These are phyloP conservation scores for Lepidostoma basale DNA, from an alignment of 1,140 invertebrate species.

Conservation along the genomic window DNA sequence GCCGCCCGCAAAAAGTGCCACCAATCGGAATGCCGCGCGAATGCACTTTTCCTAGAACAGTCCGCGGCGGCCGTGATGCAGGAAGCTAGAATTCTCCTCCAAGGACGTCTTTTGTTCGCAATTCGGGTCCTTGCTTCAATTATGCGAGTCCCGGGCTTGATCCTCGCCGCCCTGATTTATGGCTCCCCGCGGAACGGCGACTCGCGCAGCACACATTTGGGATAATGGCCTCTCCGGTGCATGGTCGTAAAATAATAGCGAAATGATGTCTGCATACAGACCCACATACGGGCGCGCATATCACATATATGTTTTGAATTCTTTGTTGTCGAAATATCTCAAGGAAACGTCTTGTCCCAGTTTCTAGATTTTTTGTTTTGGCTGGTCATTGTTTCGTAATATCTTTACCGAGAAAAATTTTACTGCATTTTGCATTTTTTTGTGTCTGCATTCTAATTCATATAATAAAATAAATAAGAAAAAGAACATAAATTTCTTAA, in stretches of 20 bases:
- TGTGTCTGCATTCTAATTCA: background rate
- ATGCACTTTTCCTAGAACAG: constrained; percentile 29
- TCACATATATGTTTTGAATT: background rate
- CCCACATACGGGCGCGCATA: background rate
- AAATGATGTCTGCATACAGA: constrained; percentile 26
- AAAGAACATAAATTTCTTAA: too few relatives aligned
- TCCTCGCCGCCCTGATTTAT: constrained; percentile 30
- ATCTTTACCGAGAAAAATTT: background rate
- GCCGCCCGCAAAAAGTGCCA: constrained; percentile 18
- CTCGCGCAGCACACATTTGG: too few relatives aligned
- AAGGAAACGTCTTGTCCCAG: background rate
- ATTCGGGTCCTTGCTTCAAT: constrained; percentile 21
- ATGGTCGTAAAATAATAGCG: constrained; percentile 26
- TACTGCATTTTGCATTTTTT: background rate
- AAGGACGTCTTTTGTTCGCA: constrained; percentile 30
- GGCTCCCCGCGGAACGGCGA: too few relatives aligned
- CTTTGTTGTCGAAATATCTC: constrained; percentile 13
- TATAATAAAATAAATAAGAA: too few relatives aligned
- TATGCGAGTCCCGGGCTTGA: constrained; percentile 23
- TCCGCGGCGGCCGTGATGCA: constrained; percentile 7
- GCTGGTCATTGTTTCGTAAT: background rate
- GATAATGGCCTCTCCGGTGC: constrained; percentile 3
- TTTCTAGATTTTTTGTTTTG: background rate
- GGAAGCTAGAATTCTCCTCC: constrained; percentile 28
- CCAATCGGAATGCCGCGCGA: constrained; percentile 1